These are phyloP conservation scores for Taurulus bubalis DNA, from an alignment of 2,113 vertebrate species.

Conservation along the genomic window DNA sequence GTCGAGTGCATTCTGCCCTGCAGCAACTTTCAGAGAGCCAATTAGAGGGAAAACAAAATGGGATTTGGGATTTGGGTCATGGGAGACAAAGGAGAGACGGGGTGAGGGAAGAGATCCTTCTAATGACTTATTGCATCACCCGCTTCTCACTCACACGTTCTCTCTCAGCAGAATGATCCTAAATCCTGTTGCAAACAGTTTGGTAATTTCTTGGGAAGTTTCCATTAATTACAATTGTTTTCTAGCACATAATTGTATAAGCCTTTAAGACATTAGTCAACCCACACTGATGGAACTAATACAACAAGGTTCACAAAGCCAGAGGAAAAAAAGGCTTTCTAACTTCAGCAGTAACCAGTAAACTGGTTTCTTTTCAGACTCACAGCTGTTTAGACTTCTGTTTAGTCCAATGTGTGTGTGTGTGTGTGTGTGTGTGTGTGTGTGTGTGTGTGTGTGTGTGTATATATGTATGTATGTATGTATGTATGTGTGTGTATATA, in stretches of 20 bases:
- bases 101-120: constrained; percentile 17
- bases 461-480: too few species aligned
- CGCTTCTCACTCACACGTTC: constrained; percentile 5
- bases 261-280: not conserved
- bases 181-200: not conserved
- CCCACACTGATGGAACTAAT: not conserved
- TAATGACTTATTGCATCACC: constrained; percentile 18
- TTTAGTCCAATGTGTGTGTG: too few species aligned
- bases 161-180: constrained; percentile 1
- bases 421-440: too few species aligned
- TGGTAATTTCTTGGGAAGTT: not conserved
- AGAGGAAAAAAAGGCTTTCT: not conserved
- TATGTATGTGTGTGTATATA: too few species aligned
- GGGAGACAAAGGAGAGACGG: constrained; percentile 22
- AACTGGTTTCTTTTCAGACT: not conserved
- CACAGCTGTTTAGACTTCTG: not conserved
- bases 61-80: constrained; percentile 39
- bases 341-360: not conserved
- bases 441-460: too few species aligned
- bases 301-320: not conserved
- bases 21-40: constrained; percentile 48
- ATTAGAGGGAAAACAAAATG: constrained; percentile 43
- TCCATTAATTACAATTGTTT: not conserved
- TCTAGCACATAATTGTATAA: not conserved
- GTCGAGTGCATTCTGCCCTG: constrained; percentile 27